phyloP scores from a whole-genome alignment of 1,140 invertebrate species.

The Psilanteris sp. region DNA sequence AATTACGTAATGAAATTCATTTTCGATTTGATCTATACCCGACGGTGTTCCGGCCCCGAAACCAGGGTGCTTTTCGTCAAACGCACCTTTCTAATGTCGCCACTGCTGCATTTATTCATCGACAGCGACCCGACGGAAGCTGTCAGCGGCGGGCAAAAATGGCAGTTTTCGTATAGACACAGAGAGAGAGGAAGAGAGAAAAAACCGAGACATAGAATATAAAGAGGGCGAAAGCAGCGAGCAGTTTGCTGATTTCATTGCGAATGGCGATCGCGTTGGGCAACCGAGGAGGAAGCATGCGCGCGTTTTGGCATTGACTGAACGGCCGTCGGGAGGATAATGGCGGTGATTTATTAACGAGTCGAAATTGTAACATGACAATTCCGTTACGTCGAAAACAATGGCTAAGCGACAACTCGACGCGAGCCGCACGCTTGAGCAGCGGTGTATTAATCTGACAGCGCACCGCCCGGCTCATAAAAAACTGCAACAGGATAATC shows the following conservation, averaged over 20 bases:
- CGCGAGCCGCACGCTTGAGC: constrained; percentile 35
- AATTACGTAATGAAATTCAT: too few species aligned
- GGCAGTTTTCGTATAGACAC: constrained; percentile 9
- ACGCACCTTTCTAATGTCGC: constrained; percentile 4
- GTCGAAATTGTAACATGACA: constrained; percentile 70
- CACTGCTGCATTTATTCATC: constrained; percentile 15
- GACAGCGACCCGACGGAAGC: neutral
- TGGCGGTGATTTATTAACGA: constrained; percentile 70
- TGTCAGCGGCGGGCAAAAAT: constrained; percentile 4
- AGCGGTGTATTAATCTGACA: constrained; percentile 42
- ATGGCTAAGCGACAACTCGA: constrained; percentile 64
- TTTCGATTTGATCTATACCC: too few species aligned
- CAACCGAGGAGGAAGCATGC: constrained; percentile 46
- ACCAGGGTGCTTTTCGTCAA: neutral
- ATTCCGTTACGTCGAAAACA: constrained; percentile 66
- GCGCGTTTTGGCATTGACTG: constrained; percentile 61
- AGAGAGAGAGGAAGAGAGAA: neutral
- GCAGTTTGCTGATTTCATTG: constrained; percentile 52
- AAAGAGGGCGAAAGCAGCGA: constrained; percentile 32
- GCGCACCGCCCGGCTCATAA: constrained; percentile 14
- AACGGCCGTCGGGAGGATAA: constrained; percentile 60
- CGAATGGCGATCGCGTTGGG: constrained; percentile 45
- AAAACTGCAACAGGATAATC: constrained; percentile 40
- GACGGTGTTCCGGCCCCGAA: too few species aligned
- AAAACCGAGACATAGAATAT: too few species aligned